phyloP scores from a whole-genome alignment of 64 coral and sea anemone genomes.

The Dendrophyllia cribrosa region DNA sequence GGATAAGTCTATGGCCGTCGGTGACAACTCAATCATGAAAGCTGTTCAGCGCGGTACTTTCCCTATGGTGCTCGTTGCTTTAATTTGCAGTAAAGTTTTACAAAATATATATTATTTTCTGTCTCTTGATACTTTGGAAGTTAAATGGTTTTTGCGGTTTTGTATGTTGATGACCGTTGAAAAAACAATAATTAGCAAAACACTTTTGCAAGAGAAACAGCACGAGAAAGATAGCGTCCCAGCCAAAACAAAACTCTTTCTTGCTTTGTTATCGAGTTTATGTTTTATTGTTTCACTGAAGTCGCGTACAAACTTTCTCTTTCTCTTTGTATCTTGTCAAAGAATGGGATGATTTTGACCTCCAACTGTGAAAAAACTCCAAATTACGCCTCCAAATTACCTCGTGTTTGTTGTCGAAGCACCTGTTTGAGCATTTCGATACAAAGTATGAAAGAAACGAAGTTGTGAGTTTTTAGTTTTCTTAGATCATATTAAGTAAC shows the following conservation, averaged over 20 bases:
- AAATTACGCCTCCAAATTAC: neutral
- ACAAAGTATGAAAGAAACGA: neutral
- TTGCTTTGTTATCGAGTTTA: neutral
- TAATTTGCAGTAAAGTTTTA: too few relatives aligned
- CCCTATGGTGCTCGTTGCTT: too few relatives aligned
- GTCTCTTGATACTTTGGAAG: too few relatives aligned
- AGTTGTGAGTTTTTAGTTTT: neutral
- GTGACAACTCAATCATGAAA: too few relatives aligned
- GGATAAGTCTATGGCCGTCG: too few relatives aligned
- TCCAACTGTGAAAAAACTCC: conserved; percentile 15
- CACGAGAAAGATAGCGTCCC: neutral
- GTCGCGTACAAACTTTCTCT: neutral
- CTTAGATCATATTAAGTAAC: neutral
- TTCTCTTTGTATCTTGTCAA: neutral
- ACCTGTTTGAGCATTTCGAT: conserved; percentile 13
- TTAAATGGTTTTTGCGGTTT: neutral
- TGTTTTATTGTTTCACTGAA: neutral
- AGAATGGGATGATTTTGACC: neutral
- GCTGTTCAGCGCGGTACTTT: too few relatives aligned
- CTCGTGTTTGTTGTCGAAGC: conserved; percentile 24
- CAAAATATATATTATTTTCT: too few relatives aligned
- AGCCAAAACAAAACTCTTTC: conserved; percentile 37
- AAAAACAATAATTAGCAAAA: conserved; percentile 1
- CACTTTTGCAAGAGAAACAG: neutral
- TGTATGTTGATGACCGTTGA: neutral